Evolutionary conservation across 2,888 invertebrate genomes (phyloP), one percentile per base, ranked within the genome.

Genomic region (Hypolimnas misippus): DNA sequence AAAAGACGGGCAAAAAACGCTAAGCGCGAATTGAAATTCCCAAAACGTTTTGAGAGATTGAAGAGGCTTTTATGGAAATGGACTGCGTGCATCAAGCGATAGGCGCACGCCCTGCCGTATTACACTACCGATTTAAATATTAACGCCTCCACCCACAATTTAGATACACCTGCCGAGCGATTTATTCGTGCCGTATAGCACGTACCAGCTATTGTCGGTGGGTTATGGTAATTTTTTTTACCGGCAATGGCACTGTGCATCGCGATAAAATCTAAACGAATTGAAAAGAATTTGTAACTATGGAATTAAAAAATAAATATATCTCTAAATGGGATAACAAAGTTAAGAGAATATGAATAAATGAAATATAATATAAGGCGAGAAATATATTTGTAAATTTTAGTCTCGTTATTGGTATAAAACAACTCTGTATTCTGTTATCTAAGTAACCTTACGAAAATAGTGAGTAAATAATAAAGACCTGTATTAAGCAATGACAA

Each of bases 61-160:
- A 91, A 89, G 90, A 90, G 90, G 89, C 90, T 92, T 92, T 92
- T 91, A 92, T 92, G 90, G 89, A 89, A 92, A 92, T 90, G 85
- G 87, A 84, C 84, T 79, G 84, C 84, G 87, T 87, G 86, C 87
- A 84, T 81, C 83, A 76, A 79, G 75, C 82, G 86, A 86, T 89
- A 87, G 87, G 73, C 73, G 65, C 76, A 69, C 80, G 78, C 80
- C 79, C 72, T 74, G 74, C 60, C 65, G 70, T 70, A 73, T 83
- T 80, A 82, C 82, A 73, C 82, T 73, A 70, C 79, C 80, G 79
- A 83, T 85, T 90, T 87, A 87, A 90, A 91, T 87, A 91, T 88
- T 89, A 82, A 89, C 84, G 75, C 73, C 69, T 76, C 75, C 81
- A 73, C 78, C 74, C 82, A 81, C 84, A 83, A 84, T 87, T 88